Base-by-base conservation (phyloP, 2,888 invertebrate species). In the Agonopterix arenella region DNA sequence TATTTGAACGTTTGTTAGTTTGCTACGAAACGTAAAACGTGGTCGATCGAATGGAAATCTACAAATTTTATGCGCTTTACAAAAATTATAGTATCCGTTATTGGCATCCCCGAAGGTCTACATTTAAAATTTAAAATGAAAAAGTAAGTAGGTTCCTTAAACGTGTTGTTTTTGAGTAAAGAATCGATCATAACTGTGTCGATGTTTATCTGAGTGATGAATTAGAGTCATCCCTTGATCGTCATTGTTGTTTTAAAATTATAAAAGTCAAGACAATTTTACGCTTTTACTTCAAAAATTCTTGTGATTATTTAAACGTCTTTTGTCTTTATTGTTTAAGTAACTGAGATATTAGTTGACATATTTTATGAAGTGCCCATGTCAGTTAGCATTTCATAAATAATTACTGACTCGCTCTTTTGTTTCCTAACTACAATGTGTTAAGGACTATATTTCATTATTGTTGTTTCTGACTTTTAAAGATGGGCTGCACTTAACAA, bases 191-290 rank as follows among this genome's bases (percentile, higher is more conserved):
- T 57, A 59, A 58, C 44, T 48, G 49, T 52, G 51, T 44, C 50
- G 75, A 74, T 74, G 58, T 53, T 62, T 72, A 74, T 75, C 74
- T 36, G 11, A 1, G 57, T 68, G 73, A 73, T 64, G 66, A 58
- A 68, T 70, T 59, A 64, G 57, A 62, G 62, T 62, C 65, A 60
- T 61, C 46, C 44, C 47, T 57, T 62, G 65, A 64, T 60, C 58
- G 59, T 52, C 53, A 52, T 50, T 28, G 38, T 43, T 43, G 49
- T 46, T 40, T 28, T 11, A 9, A 40, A 40, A 46, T 47, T 47
- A 40, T 37, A 40, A 44, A 47, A 43, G 43, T 13, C 8, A 43
- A n/a, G 43, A 11, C 8, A 43, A 11, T 8, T 43, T 43, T 8
- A 43, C 8, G 11, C 11, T 11, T 13, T 43, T 43, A 43, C 13